Evolutionary conservation across 2,797 vertebrate genomes (phyloP).

Genomic region (Amphiprion clarkii): DNA sequence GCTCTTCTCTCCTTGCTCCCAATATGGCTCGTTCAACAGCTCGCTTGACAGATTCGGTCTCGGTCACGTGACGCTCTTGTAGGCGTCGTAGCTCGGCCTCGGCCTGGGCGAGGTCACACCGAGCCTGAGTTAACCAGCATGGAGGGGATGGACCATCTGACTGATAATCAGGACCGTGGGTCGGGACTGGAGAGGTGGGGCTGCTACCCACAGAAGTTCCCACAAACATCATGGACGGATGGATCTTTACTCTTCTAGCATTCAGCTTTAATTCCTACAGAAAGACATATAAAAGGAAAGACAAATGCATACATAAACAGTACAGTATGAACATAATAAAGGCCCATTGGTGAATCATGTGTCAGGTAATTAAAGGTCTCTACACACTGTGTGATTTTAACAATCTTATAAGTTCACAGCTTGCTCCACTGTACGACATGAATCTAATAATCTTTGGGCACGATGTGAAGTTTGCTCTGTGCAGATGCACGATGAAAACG

Average conservation of each 20-base stretch:
- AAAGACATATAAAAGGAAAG: slow-evolving; percentile 21
- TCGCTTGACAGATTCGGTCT: slow-evolving; percentile 69
- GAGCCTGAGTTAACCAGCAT: slow-evolving; percentile 79
- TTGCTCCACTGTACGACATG: no score
- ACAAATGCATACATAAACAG: background rate
- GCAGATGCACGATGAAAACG: no score
- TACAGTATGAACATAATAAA: background rate
- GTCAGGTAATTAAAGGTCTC: background rate
- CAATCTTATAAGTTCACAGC: no score
- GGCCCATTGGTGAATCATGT: background rate
- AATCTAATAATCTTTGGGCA: no score
- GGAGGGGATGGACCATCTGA: slow-evolving; percentile 55
- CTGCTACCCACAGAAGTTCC: slow-evolving; percentile 64
- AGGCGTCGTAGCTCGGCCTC: slow-evolving; percentile 75
- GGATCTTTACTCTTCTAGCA: slow-evolving; percentile 4
- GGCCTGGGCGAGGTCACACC: slow-evolving; percentile 73
- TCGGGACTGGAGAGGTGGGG: slow-evolving; percentile 53
- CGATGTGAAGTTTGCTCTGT: no score
- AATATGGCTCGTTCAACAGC: slow-evolving; percentile 80
- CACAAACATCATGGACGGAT: slow-evolving; percentile 61
- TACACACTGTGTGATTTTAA: no score
- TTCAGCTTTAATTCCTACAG: slow-evolving; percentile 48
- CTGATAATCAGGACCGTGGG: slow-evolving; percentile 46
- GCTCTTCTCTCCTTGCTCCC: slow-evolving; percentile 81
- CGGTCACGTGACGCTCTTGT: slow-evolving; percentile 66